Evolutionary conservation across 2,113 vertebrate species (phyloP), one percentile per base, ranked within the genome.

Genomic region (Carassius auratus): DNA sequence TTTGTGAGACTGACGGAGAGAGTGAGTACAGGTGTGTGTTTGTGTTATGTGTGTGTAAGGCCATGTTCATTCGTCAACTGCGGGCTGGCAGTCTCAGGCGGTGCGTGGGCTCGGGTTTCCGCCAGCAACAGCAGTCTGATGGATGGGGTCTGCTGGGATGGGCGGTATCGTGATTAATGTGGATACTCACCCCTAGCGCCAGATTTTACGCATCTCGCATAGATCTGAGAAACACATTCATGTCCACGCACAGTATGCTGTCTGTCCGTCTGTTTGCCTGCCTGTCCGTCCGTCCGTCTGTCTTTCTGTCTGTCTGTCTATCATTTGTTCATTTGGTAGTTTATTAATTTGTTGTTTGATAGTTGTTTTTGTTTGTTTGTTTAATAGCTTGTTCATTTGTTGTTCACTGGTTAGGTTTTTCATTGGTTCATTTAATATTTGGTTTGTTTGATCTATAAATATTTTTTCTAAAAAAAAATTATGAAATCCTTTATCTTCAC

Each of bases 151-250:
- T 85, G 75, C 92, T 93, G 92, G 91, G 94, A 94, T 92, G 91
- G 91, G 92, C 92, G 87, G 90, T 88, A 91, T 91, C 50, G 57
- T 95, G 93, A 95, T 95, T 94, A 94, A 95, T 94, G 91, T 92
- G 89, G 92, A 90, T 30, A 36, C 52, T 88, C 88, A 89, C 88
- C 88, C 84, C 76, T 62, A 80, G 84, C 80, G 52, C 69, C 79
- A 88, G 84, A 90, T 91, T 90, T 89, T 84, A 88, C 85, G 87
- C 90, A 13, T 84, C 89, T 89, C 86, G 89, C 76, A 84, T 69
- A 92, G 91, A 91, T 92, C 91, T 91, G 92, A 90, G 91, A 89
- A 89, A 88, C 89, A 89, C 74, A 21, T 81, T 48, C 81, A 59
- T 64, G 8, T 87, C 86, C 87, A 62, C 76, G 61, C 77, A 76